Percentiles rank a stretch among this genome's conserved stretches.
These are phyloP conservation scores for Rhingia rostrata DNA, from an alignment of 2,888 invertebrate species.

Conservation along the genomic window DNA sequence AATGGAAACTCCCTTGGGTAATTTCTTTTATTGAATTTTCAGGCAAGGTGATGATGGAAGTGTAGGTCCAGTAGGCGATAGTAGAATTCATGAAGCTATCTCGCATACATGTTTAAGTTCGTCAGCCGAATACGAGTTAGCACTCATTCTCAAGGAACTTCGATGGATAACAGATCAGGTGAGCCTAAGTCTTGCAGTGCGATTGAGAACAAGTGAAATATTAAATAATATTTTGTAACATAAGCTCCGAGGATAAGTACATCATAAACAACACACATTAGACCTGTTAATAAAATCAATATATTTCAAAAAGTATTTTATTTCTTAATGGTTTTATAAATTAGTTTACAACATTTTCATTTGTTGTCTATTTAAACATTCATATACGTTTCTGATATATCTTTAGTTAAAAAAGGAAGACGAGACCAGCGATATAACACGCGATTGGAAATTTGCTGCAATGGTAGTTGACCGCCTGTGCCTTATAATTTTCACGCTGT, in stretches of 20 bases:
- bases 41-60: constrained; percentile 82
- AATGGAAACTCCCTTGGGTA: constrained; percentile 30
- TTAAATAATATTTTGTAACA: too few relatives aligned
- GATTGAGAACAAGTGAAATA: too few relatives aligned
- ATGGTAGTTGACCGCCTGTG: constrained; percentile 99
- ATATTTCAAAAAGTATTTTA: not conserved
- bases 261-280: too few relatives aligned
- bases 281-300: not conserved
- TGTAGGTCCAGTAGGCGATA: constrained; percentile 83
- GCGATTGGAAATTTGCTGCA: constrained; percentile 99
- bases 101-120: constrained; percentile 92
- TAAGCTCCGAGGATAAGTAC: too few relatives aligned
- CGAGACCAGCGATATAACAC: constrained; percentile 94
- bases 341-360: not conserved
- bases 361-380: not conserved
- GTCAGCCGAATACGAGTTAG: constrained; percentile 94
- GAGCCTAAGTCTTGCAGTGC: constrained; percentile 70
- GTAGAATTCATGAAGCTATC: constrained; percentile 89
- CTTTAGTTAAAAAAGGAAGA: constrained; percentile 94
- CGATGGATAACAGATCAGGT: constrained; percentile 95
- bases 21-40: constrained; percentile 32
- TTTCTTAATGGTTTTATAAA: not conserved
- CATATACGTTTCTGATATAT: constrained; percentile 26
- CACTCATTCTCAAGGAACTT: constrained; percentile 96
- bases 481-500: constrained; percentile 99